phyloP scores from a whole-genome alignment of 2,888 invertebrate genomes.

The Muscina levida region DNA sequence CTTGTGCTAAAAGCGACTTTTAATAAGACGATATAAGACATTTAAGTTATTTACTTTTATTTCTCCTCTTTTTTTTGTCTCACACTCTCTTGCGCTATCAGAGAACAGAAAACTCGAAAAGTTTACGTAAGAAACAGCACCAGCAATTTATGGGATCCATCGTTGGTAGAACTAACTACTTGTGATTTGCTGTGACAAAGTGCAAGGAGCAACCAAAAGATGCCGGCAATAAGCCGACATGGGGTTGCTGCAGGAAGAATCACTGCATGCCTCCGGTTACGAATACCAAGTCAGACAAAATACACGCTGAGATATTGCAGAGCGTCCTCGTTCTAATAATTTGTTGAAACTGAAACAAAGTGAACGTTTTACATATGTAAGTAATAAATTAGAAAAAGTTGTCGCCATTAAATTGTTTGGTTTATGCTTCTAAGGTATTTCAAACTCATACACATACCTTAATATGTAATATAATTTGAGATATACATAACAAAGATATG shows the following conservation, averaged over 20 bases:
- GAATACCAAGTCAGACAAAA: not conserved
- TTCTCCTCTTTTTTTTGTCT: not conserved
- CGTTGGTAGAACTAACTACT: slow-evolving; percentile 7
- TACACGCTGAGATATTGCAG: too few species aligned
- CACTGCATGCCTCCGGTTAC: not conserved
- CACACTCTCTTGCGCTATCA: not conserved
- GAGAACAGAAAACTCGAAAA: slow-evolving; percentile 12
- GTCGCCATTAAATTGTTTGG: too few species aligned
- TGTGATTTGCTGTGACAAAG: slow-evolving; percentile 37
- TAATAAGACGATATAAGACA: slow-evolving; percentile 53
- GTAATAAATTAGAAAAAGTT: too few species aligned
- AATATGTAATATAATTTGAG: too few species aligned
- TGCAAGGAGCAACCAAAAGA: not conserved
- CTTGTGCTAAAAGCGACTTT: slow-evolving; percentile 53
- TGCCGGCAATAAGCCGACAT: not conserved
- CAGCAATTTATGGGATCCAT: slow-evolving; percentile 52
- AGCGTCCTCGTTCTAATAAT: too few species aligned
- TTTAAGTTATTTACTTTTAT: slow-evolving; percentile 58
- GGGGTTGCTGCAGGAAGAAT: not conserved
- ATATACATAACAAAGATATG: too few species aligned
- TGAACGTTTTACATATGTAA: too few species aligned
- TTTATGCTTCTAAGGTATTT: too few species aligned
- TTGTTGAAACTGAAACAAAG: too few species aligned
- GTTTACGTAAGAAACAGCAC: slow-evolving; percentile 28
- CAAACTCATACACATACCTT: too few species aligned